Conservation (phyloP, 64 coral and sea anemone species). For the Pachyseris speciosa region DNA sequence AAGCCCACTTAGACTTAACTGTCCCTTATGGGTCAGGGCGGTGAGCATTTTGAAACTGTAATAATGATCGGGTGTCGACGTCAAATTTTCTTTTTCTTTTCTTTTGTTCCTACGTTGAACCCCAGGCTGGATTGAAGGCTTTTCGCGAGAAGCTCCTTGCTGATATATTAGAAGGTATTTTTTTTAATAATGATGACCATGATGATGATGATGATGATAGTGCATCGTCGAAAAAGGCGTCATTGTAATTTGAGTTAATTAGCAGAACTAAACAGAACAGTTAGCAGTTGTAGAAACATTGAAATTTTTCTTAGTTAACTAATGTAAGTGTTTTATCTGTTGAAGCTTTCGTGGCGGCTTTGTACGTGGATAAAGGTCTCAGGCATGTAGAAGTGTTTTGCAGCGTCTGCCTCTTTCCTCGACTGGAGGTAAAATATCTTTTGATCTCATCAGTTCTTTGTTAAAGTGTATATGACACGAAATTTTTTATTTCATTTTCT, state of each 20-base stretch:
- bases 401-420: conserved; percentile 88
- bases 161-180: conserved; percentile 92
- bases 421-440: conserved; percentile 79
- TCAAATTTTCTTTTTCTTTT: not conserved
- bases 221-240: too few species aligned
- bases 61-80: not conserved
- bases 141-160: conserved; percentile 85
- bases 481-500: too few species aligned
- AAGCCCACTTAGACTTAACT: too few species aligned
- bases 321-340: not conserved
- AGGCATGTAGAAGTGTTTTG: conserved; percentile 94
- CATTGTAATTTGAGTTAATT: too few species aligned
- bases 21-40: too few species aligned
- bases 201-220: too few species aligned
- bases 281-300: not conserved
- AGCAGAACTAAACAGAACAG: too few species aligned
- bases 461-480: too few species aligned
- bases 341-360: conserved; percentile 88
- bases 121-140: conserved; percentile 31
- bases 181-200: too few species aligned
- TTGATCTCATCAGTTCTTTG: not conserved
- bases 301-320: not conserved
- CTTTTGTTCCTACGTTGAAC: not conserved
- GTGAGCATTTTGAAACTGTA: not conserved
- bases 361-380: conserved; percentile 96